Evolutionary conservation across 2,113 vertebrate genomes (phyloP), one percentile per base, ranked within the genome.

Genomic region (Apodemus speciosus): DNA sequence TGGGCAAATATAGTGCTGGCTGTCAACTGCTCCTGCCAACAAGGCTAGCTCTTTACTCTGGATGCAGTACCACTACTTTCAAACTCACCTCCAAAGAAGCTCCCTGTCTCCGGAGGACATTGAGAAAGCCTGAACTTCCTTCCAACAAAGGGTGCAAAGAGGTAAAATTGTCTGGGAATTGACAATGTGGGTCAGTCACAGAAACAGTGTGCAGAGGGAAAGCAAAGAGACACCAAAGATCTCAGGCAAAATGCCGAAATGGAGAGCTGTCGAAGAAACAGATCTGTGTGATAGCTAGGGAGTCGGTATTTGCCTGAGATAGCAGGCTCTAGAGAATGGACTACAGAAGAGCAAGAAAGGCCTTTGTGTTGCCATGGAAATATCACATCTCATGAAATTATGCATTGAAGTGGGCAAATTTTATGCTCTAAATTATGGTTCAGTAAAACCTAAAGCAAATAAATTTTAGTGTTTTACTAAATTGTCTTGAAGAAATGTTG

Each of bases 371-470:
- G 14, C 58, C 60, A 60, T 77, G 38, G 35, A 77, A 87, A 58
- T 77, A 18, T 86, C 58, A 80, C 73, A 93, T 53, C 49, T 75
- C 58, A 89, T 13, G 1, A 76, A 69, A 75, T 40, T 88, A 32
- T 53, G 38, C 35, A 51, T 85, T 85, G 69, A 43, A 88, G 60
- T 91, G 49, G 40, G 20, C 40, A 43, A 30, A 62, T 75, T 75
- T 80, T 62, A 91, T 64, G 25, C 15, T 72, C 6, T 35, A 89
- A 95, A 88, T 58, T 35, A 84, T 73, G 38, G 79, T 80, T 76
- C 27, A n/a, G 46, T 87, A 77, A 92, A 46, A 83, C 20, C 56
- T 77, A 64, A 69, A 79, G 60, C 49, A 30, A 76, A 81, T 58
- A 71, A 56, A n/a, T 53, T 35, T 4, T 56, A 64, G 68, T 86